A percentile compares a stretch with the other conserved stretches of the same genome.
These are phyloP conservation scores for Calephelis nemesis DNA, from an alignment of 1,140 invertebrate genomes.

Conservation along the genomic window DNA sequence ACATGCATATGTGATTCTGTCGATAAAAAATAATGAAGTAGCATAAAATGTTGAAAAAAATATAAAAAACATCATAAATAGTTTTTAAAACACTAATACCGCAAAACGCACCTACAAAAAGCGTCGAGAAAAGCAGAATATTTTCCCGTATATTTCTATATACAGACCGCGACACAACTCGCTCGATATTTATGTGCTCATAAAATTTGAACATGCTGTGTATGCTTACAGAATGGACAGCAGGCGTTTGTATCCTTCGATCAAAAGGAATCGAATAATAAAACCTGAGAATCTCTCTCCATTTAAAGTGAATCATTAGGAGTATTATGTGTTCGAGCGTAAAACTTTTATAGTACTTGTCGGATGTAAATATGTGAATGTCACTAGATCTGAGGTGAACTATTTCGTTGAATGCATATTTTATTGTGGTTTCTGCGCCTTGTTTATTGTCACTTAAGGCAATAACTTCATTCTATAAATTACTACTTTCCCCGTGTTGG, in stretches of 20 bases:
- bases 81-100: too few relatives aligned
- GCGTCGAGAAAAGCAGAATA: background rate
- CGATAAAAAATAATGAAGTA: too few relatives aligned
- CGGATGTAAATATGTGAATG: background rate
- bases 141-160: slow-evolving; percentile 27
- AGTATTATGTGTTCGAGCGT: slow-evolving; percentile 22
- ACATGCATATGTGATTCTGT: too few relatives aligned
- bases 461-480: too few relatives aligned
- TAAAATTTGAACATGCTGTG: slow-evolving; percentile 67
- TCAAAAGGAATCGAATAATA: slow-evolving; percentile 58
- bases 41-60: too few relatives aligned
- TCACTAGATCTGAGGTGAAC: slow-evolving; percentile 12
- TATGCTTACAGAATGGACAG: slow-evolving; percentile 55
- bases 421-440: too few relatives aligned
- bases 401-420: too few relatives aligned
- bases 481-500: too few relatives aligned
- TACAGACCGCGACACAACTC: slow-evolving; percentile 36
- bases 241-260: slow-evolving; percentile 54
- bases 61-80: too few relatives aligned
- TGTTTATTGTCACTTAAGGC: too few relatives aligned
- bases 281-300: slow-evolving; percentile 35
- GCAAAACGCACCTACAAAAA: background rate
- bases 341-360: slow-evolving; percentile 24
- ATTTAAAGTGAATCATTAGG: slow-evolving; percentile 33
- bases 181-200: slow-evolving; percentile 65